Evolutionary conservation across 2,113 vertebrate species (phyloP), one percentile per base, ranked within the genome.

Genomic region (Eurystomus gularis): DNA sequence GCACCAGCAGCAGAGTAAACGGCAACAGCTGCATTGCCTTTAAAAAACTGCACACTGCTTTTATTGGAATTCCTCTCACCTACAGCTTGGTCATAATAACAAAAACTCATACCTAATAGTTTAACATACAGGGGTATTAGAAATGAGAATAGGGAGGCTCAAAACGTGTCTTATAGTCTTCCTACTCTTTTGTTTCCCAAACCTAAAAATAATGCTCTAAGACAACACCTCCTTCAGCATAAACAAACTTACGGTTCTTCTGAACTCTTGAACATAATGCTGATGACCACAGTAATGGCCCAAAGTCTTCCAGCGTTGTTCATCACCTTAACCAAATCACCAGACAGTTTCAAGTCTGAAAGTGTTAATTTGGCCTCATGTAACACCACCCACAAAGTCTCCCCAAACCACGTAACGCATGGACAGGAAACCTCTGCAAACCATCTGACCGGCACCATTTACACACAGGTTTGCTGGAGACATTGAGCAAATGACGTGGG

Each of bases 111-210:
- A 91, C 18, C 42, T 91, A 75, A 72, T 51, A 64, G 65, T 91
- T 95, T 71, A 88, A 82, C 71, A 79, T 17, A 52, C 37, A 85
- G 82, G 46, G 78, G 21, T 82, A 90, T 86, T 92, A 95, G 82
- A 94, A 92, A 80, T 20, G 9, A 79, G 66, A 94, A 37, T 1
- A 60, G 8, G 21, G 29, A 73, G 7, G 52, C 60, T 21, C 28
- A 70, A 93, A 92, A 86, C 23, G 6, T n/a, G 42, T 61, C 95
- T 95, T 95, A 83, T 91, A 92, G 80, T 91, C 70, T 91, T 89
- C 52, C 94, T 89, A 94, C 85, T 72, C 87, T 78, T 37, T n/a
- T n/a, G 60, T 95, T 96, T 96, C 90, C 60, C 49, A 95, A 54
- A 75, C 46, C 31, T 86, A 96, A 97, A 79, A 69, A 82, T 20